phyloP scores from a whole-genome alignment of 2,888 invertebrate genomes.

The Liposcelis brunnea region DNA sequence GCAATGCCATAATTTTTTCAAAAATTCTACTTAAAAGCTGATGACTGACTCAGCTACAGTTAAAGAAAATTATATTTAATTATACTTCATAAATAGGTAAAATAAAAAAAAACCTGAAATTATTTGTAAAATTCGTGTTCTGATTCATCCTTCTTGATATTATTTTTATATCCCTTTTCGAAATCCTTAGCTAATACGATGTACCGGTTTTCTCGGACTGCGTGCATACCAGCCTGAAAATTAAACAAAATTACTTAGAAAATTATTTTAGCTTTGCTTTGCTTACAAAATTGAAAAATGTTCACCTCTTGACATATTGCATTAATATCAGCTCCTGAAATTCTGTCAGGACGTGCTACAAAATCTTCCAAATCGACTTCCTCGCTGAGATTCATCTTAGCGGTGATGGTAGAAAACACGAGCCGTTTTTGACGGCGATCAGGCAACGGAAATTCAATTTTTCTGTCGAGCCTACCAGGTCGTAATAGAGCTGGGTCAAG shows the following conservation, averaged over 20 bases:
- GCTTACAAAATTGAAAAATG: background rate
- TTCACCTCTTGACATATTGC: constrained; percentile 91
- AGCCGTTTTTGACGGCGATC: constrained; percentile 87
- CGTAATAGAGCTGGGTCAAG: constrained; percentile 92
- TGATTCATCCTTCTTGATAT: constrained; percentile 97
- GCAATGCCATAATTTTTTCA: no score
- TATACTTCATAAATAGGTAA: constrained; percentile 6
- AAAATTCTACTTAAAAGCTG: no score
- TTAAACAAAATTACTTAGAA: constrained; percentile 1
- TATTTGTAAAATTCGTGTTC: constrained; percentile 99
- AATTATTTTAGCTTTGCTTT: background rate
- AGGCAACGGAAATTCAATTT: constrained; percentile 97
- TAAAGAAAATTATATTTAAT: constrained; percentile 9
- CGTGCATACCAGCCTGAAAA: constrained; percentile 90
- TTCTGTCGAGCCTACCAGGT: constrained; percentile 91
- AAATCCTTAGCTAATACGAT: constrained; percentile 98
- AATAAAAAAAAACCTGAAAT: constrained; percentile 19
- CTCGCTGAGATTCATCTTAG: constrained; percentile 93
- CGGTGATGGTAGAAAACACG: constrained; percentile 94
- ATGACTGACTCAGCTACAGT: no score
- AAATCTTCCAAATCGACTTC: constrained; percentile 99
- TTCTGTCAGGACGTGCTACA: constrained; percentile 94
- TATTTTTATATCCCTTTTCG: constrained; percentile 99
- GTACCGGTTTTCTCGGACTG: constrained; percentile 96
- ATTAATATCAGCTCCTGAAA: constrained; percentile 98